Percentiles rank a stretch among this genome's conserved stretches.
phyloP scores from a whole-genome alignment of 2,888 invertebrate genomes.

The Terebella lapidaria region DNA sequence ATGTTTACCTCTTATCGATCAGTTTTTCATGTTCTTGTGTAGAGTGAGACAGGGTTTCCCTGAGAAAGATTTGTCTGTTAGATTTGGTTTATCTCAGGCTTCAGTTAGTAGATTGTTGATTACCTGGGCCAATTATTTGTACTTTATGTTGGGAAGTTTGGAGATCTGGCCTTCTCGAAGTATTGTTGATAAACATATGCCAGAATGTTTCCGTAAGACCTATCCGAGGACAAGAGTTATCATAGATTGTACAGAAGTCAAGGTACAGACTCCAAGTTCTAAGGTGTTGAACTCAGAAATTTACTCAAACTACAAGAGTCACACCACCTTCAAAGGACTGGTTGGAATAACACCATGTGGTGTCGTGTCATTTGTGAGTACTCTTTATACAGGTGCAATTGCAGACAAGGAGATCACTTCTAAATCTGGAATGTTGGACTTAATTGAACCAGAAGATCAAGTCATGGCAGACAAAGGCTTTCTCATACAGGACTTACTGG shows the following conservation, averaged over 20 bases:
- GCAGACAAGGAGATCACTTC: conserved; percentile 14
- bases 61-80: background rate
- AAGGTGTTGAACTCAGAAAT: too few relatives aligned
- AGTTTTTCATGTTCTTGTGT: background rate
- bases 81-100: background rate
- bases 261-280: conserved; percentile 16
- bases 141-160: background rate
- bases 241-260: conserved; percentile 24
- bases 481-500: conserved; percentile 4
- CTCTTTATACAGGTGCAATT: conserved; percentile 17
- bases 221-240: conserved; percentile 9
- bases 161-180: background rate
- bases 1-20: background rate
- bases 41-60: background rate
- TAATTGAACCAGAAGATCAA: conserved; percentile 17
- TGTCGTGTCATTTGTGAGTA: conserved; percentile 16
- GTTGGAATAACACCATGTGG: conserved; percentile 17
- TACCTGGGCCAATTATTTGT: conserved; percentile 3
- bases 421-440: conserved; percentile 10
- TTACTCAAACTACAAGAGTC: conserved; percentile 22
- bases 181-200: background rate
- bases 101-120: background rate
- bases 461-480: too few relatives aligned
- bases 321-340: conserved; percentile 16
- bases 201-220: background rate